phyloP scores from a whole-genome alignment of 2,797 vertebrate species.

The Hirundo rustica region DNA sequence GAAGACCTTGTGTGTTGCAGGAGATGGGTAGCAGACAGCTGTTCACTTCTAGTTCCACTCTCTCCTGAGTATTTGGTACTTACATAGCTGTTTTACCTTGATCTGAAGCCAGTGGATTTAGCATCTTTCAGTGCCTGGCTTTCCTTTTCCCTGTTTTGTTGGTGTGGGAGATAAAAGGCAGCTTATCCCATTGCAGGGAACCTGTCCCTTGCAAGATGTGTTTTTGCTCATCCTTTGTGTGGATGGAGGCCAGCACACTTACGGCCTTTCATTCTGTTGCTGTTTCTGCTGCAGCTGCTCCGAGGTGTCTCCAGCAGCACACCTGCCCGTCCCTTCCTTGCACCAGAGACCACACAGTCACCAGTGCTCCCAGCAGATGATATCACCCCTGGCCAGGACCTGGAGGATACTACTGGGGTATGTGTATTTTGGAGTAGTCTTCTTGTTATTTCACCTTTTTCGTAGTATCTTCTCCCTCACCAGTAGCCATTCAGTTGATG shows the following conservation, averaged over 20 bases:
- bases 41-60: background rate
- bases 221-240: background rate
- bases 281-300: constrained; percentile 37
- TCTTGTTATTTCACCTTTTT: background rate
- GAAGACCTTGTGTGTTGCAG: accelerated
- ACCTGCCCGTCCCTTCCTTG: background rate
- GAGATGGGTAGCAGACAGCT: background rate
- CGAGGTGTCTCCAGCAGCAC: constrained; percentile 66
- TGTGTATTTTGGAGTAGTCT: background rate
- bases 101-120: background rate
- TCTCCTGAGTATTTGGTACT: background rate
- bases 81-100: background rate
- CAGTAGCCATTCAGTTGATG: background rate
- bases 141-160: background rate
- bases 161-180: background rate
- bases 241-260: background rate
- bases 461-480: background rate
- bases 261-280: background rate
- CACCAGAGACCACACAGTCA: constrained; percentile 28
- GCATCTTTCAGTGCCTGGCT: background rate
- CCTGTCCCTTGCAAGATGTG: background rate
- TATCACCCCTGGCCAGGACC: background rate
- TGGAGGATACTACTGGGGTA: constrained; percentile 11
- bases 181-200: background rate
- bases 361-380: constrained; percentile 56